phyloP scores from a whole-genome alignment of 2,113 vertebrate genomes.

The Oophaga pumilio region DNA sequence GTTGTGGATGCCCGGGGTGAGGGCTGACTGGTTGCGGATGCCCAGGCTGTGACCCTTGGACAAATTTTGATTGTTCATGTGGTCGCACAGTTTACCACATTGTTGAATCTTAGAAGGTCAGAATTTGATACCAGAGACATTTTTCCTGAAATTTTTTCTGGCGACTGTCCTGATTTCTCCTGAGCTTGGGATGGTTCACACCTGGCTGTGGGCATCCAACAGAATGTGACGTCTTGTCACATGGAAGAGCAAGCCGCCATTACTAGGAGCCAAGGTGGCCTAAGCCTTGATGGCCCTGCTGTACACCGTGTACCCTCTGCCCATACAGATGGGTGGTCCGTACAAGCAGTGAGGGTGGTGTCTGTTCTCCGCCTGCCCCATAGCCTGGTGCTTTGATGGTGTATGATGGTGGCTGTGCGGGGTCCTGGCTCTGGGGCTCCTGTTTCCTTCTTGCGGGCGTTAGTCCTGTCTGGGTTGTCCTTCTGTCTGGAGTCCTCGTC shows the following conservation, averaged over 20 bases:
- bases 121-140: neutral
- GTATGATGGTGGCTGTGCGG: neutral
- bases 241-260: too few relatives aligned
- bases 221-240: neutral
- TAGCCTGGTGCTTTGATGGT: neutral
- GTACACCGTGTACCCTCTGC: too few relatives aligned
- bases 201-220: neutral
- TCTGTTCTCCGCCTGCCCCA: too few relatives aligned
- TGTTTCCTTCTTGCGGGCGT: neutral
- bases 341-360: too few relatives aligned
- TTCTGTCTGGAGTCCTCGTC: slow-evolving; percentile 47
- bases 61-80: neutral
- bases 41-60: neutral
- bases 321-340: too few relatives aligned
- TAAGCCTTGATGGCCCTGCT: too few relatives aligned
- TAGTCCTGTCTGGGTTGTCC: slow-evolving; percentile 29
- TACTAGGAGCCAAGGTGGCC: too few relatives aligned
- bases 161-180: neutral
- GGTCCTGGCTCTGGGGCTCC: slow-evolving; percentile 6
- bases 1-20: too few relatives aligned
- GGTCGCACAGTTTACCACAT: neutral
- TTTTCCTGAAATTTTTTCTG: neutral
- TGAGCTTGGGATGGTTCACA: neutral
- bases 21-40: too few relatives aligned
- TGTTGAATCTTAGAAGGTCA: neutral